Conservation (phyloP, 2,113 vertebrate genomes). For the Lepisosteus oculatus region DNA sequence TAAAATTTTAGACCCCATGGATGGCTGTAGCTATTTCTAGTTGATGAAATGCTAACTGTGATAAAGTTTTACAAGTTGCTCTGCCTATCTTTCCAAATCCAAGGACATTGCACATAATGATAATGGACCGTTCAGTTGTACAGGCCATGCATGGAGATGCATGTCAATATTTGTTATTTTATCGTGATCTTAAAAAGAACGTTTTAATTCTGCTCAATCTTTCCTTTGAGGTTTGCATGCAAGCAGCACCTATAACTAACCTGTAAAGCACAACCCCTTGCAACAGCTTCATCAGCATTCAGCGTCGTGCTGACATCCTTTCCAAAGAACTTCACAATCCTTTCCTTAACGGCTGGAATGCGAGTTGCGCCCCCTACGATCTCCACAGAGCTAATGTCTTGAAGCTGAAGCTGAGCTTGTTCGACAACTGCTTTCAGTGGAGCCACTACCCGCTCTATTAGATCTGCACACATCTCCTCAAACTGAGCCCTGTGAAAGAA, state of each 20-base stretch:
- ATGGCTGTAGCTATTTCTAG: too few relatives aligned
- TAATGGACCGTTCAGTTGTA: neutral
- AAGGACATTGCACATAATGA: too few relatives aligned
- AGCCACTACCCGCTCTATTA: conserved; percentile 63
- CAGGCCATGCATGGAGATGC: neutral
- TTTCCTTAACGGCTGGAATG: conserved; percentile 72
- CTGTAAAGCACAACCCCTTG: conserved; percentile 72
- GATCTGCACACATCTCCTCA: conserved; percentile 69
- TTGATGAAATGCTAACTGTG: too few relatives aligned
- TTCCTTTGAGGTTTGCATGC: neutral
- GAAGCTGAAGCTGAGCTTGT: conserved; percentile 54
- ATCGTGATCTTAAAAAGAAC: neutral
- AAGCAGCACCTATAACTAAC: conserved; percentile 36
- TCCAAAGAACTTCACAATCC: conserved; percentile 71
- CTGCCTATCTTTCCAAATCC: too few relatives aligned
- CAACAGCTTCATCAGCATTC: conserved; percentile 77
- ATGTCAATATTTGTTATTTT: neutral
- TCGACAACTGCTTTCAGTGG: conserved; percentile 64
- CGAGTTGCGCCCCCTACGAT: conserved; percentile 74
- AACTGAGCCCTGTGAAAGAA: conserved; percentile 60
- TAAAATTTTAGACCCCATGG: too few relatives aligned
- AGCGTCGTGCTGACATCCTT: conserved; percentile 74
- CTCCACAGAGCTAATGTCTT: conserved; percentile 64
- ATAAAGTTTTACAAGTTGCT: too few relatives aligned
- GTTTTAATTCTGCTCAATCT: neutral